Evolutionary conservation across 2,113 vertebrate genomes (phyloP).

Genomic region (Rhinoderma darwinii): DNA sequence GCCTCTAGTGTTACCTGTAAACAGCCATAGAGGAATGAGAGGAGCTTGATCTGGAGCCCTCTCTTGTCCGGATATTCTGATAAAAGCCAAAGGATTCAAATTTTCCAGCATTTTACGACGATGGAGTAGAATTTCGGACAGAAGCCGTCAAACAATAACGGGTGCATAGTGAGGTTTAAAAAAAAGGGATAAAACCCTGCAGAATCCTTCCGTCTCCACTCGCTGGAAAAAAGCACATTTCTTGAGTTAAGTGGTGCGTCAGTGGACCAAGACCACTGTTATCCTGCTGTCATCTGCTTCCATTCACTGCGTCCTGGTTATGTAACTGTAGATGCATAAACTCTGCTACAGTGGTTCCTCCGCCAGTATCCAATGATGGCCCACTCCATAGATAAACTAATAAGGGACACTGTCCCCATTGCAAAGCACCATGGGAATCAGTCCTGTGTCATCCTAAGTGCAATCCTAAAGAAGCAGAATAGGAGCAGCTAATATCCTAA

Average conservation of each 20-base stretch:
- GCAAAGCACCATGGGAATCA: no score
- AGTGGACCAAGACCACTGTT: background rate
- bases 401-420: no score
- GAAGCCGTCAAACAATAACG: background rate
- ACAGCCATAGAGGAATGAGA: background rate
- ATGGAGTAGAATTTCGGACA: background rate
- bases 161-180: background rate
- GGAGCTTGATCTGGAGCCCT: background rate
- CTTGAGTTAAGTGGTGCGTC: background rate
- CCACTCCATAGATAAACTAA: no score
- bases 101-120: background rate
- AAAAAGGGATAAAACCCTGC: background rate
- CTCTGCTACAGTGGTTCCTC: background rate
- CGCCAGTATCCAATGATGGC: no score
- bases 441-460: no score
- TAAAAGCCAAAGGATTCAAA: background rate
- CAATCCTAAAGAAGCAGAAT: no score
- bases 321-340: background rate
- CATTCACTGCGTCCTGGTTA: background rate
- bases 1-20: background rate
- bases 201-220: background rate
- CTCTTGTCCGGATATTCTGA: background rate
- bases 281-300: background rate
- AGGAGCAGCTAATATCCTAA: no score
- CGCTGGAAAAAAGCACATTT: background rate